Evolutionary conservation across 1,140 invertebrate genomes (phyloP), one percentile per base, ranked within the genome.

Genomic region (Magallana angulata): DNA sequence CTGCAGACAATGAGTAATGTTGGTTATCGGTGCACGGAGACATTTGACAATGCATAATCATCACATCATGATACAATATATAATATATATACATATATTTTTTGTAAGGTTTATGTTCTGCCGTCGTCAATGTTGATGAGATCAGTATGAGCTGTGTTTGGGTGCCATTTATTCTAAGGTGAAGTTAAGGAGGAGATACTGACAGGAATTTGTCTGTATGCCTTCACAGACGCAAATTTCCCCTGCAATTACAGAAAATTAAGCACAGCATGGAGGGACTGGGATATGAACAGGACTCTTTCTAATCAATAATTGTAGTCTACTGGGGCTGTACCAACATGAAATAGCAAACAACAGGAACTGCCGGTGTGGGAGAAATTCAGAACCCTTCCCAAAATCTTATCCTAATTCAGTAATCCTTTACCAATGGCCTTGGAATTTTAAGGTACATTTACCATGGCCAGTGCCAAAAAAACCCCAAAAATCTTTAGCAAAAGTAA

Each of bases 191-290:
- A 48, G 36, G 36, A 48, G 36, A 48, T 48, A 48, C 36, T 48
- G 36, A 48, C 36, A 48, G 36, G 36, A 48, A 48, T 48, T 48
- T 48, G 36, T 48, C 36, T 48, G 36, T 5, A 48, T 48, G 36
- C 36, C 36, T 48, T 48, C 36, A 48, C 36, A 48, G 36, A 48
- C 2, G 36, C 36, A 48, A 64, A 64, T 18, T 64, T 64, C 68
- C 68, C 24, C 7, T 36, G 8, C 68, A 36, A 76, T 24, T 76
- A 76, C 7, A 76, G 68, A 76, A 76, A 76, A 76, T 76, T 76
- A 76, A 36, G 24, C 68, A 76, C 36, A 30, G 18, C 60, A 64
- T 62, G 60, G 60, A 16, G 16, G 60, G 60, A 18, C 16, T 64
- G 16, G 60, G 7, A 11, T 11, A 30, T 30, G 24, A 30, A 24